Base-by-base conservation (phyloP, 2,113 vertebrate genomes). In the Tetraodon nigroviridis region DNA sequence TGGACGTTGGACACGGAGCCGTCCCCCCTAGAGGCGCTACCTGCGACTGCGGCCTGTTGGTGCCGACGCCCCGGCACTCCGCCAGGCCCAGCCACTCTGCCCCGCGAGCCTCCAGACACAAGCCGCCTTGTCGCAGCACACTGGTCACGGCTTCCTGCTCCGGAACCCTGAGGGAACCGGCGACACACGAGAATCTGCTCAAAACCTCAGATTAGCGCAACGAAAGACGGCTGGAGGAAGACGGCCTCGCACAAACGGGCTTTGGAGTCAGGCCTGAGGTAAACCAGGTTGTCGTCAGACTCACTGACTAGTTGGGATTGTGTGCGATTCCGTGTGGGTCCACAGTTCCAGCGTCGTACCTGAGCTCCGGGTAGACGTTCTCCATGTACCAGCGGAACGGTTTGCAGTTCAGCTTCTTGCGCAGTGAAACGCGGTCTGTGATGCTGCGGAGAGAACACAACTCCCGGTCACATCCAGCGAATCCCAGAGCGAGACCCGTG, bases 321-420 rank as follows among this genome's bases (percentile, higher is more conserved):
- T 27, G 24, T 27, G 24, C 7, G 24, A 27, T 5, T 27, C 24
- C 24, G 7, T 24, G 22, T 24, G 22, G 22, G 5, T n/a, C 22
- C 3, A 24, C 24, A 24, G 24, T 5, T 24, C 24, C 24, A 24
- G 24, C 24, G 24, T 32, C 44, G 5, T 85, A 99, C 97, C 92
- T 96, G 79, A 99, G 94, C 79, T 99, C 97, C 0, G 96, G 95
- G 60, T 99, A 99, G 62, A 98, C 92, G 1, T 95, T 98, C 86
- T 98, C 94, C 86, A 99, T 91, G 82, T 98, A 99, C 97, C 97
- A 99, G 59, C 92, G 93, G 88, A 99, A 99, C 37, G 97, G 92
- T 84, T 96, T 96, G 88, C 97, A 99, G 85, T 93, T 95, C 86
- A 99, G 66, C 67, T 94, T 95, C 81, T 90, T 90, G n/a, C 94